A percentile compares a stretch with the other conserved stretches of the same genome.
These are phyloP conservation scores for Luperina nickerlii DNA, from an alignment of 2,888 invertebrate species.

Conservation along the genomic window DNA sequence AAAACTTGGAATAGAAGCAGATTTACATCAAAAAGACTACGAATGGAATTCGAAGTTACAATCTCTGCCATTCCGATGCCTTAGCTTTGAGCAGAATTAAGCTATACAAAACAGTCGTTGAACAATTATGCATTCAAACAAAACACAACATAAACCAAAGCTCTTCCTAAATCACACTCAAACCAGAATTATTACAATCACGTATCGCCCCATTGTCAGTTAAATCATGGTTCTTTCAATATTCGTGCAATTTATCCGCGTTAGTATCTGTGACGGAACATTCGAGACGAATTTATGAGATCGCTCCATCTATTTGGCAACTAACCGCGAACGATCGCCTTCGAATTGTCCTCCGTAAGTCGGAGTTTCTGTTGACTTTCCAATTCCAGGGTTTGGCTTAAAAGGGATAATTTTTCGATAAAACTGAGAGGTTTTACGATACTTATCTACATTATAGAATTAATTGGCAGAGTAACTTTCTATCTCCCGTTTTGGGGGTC, in stretches of 20 bases:
- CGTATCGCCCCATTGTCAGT: conserved; percentile 35
- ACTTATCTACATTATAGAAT: not conserved
- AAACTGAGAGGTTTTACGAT: not conserved
- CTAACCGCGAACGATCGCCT: conserved; percentile 46
- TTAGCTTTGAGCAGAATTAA: not conserved
- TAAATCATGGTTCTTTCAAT: conserved; percentile 48
- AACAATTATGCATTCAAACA: not conserved
- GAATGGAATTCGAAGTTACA: not conserved
- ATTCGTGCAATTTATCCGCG: conserved; percentile 41
- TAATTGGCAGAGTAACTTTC: not conserved
- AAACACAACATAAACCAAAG: not conserved
- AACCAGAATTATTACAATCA: conserved; percentile 18
- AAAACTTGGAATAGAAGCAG: not conserved
- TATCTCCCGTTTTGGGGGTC: not conserved
- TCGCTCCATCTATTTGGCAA: conserved; percentile 52
- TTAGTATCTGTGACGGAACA: conserved; percentile 34
- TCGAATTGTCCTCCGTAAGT: conserved; percentile 20
- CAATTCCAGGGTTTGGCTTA: conserved; percentile 31
- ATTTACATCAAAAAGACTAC: not conserved
- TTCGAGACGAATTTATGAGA: conserved; percentile 60
- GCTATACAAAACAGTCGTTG: not conserved
- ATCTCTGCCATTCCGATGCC: not conserved
- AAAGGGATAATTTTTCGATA: conserved; percentile 17
- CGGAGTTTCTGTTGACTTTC: conserved; percentile 45
- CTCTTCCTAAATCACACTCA: conserved; percentile 4